These are phyloP conservation scores for Todiramphus chloris DNA, from an alignment of 2,113 vertebrate species.

Conservation along the genomic window DNA sequence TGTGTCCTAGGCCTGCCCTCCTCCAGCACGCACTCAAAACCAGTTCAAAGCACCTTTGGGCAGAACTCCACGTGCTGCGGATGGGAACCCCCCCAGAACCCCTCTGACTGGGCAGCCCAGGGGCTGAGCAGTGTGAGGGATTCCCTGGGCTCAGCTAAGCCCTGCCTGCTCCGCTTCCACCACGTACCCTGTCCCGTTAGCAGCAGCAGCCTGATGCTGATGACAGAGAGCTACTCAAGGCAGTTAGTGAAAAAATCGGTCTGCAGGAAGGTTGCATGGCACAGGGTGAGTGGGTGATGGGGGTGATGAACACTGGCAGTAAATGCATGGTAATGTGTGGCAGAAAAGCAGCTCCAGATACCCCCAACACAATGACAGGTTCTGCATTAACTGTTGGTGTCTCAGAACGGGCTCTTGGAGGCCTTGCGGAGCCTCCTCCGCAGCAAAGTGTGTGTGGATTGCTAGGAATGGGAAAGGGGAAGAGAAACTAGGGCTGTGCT, in stretches of 20 bases:
- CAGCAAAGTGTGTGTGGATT: background rate
- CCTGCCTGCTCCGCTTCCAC: background rate
- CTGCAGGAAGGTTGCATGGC: background rate
- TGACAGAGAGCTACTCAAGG: background rate
- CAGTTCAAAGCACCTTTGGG: background rate
- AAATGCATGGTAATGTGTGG: rapidly evolving
- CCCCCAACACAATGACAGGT: rapidly evolving
- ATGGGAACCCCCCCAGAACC: background rate
- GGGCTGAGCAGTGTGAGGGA: background rate
- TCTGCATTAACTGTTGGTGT: rapidly evolving
- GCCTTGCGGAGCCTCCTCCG: background rate
- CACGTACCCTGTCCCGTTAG: background rate
- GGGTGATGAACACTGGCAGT: background rate
- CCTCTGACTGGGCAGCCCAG: background rate
- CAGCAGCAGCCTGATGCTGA: background rate
- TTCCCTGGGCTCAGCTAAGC: background rate
- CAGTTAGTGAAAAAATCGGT: background rate
- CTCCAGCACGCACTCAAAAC: background rate
- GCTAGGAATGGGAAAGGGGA: background rate
- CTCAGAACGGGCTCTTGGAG: rapidly evolving
- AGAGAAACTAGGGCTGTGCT: background rate
- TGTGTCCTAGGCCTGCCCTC: rapidly evolving
- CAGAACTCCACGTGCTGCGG: rapidly evolving
- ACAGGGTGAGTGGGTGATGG: background rate
- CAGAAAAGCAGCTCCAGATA: background rate